Conservation (phyloP, 2,797 vertebrate species). For the Apodemus agrarius region DNA sequence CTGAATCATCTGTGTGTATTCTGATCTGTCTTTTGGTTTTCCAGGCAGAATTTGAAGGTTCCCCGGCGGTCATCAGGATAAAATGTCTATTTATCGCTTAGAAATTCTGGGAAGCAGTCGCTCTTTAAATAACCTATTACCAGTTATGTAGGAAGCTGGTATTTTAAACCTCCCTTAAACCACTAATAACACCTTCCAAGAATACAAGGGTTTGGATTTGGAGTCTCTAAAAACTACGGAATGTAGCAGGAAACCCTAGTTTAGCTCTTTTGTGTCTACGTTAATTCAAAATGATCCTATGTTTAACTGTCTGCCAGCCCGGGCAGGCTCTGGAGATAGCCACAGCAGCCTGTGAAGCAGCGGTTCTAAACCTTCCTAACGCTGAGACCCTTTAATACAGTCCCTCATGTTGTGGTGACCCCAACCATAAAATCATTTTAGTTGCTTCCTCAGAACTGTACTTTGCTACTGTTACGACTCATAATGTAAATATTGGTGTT, state of each 20-base stretch:
- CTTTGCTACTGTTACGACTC: background rate
- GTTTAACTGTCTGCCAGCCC: background rate
- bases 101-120: slow-evolving; percentile 64
- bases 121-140: slow-evolving; percentile 71
- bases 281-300: slow-evolving; percentile 23
- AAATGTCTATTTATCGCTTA: slow-evolving; percentile 57
- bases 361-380: background rate
- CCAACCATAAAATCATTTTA: background rate
- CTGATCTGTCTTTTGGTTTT: slow-evolving; percentile 7
- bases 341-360: background rate
- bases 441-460: background rate
- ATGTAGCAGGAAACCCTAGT: background rate
- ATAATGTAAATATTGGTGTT: background rate
- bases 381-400: background rate
- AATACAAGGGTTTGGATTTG: slow-evolving; percentile 52
- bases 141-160: slow-evolving; percentile 63
- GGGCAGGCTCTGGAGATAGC: background rate
- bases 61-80: slow-evolving; percentile 23
- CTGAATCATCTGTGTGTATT: background rate
- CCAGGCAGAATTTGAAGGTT: background rate
- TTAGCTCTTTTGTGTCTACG: slow-evolving; percentile 18
- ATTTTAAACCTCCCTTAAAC: slow-evolving; percentile 76
- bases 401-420: background rate
- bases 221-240: slow-evolving; percentile 54
- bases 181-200: slow-evolving; percentile 75